Evolutionary conservation across 2,797 vertebrate species (phyloP), one percentile per base, ranked within the genome.

Genomic region (Euphonia xanthogaster): DNA sequence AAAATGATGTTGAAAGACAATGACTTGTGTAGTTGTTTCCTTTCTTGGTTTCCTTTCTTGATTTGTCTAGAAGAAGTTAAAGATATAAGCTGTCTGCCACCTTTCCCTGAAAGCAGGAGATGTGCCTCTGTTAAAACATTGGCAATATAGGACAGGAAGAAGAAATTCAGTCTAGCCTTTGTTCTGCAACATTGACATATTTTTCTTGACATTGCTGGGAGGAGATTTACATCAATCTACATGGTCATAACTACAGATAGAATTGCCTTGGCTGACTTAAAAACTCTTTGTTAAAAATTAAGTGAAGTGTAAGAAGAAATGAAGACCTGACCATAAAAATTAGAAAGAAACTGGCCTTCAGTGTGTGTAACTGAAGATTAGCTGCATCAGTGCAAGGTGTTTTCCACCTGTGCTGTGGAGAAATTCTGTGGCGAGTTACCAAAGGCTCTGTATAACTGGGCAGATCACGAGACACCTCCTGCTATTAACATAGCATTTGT

Each of bases 361-460:
- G 20, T 1, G 2, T 14, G 14, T 54, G 5, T n/a, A 50, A 22
- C 4, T 67, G 51, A 14, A 40, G 5, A 25, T 79, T 14, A 40
- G 5, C 33, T 61, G 5, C 13, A 6, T 57, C 58, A 67, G 12
- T n/a, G 11, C 9, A 57, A 68, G 23, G 4, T 77, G 17, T 40
- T 68, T 77, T 65, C 28, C 7, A 31, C 0, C 0, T 23, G 67
- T 11, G 5, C 5, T 33, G 10, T 12, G 42, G 18, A 44, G 45
- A 47, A 40, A 30, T 35, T 55, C 31, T 39, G 28, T 39, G n/a
- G 17, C 28, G 28, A 51, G 21, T 68, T 62, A 47, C 12, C 9
- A 6, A 40, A 68, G 42, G 3, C 19, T 66, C 10, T 62, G 7
- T 22, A 4, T 28, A 40, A 30, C 18, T 33, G 7, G 15, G 31